phyloP scores from a whole-genome alignment of 2,888 invertebrate genomes.

The Harpalus rufipes region DNA sequence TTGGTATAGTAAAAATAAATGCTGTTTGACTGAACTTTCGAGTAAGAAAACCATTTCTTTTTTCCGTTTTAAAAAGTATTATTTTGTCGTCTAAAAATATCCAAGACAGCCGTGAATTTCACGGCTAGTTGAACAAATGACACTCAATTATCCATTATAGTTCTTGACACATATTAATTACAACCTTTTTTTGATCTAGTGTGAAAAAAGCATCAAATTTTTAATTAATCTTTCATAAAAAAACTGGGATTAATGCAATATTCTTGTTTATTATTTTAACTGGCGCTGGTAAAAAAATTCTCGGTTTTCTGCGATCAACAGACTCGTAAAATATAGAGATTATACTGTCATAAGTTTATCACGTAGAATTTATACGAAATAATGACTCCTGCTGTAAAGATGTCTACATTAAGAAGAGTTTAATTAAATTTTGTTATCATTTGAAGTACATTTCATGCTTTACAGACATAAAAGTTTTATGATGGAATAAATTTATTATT shows the following conservation, averaged over 20 bases:
- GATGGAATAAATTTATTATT: neutral
- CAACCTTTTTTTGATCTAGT: neutral
- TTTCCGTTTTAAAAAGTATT: too few species aligned
- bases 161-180: neutral
- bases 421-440: neutral
- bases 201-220: neutral
- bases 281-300: neutral
- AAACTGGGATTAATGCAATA: neutral
- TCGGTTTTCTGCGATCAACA: neutral
- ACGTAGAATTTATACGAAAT: neutral
- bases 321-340: neutral
- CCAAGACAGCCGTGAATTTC: neutral
- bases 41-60: too few species aligned
- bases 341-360: neutral
- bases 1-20: too few species aligned
- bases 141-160: neutral
- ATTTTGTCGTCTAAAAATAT: too few species aligned
- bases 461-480: neutral
- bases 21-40: too few species aligned
- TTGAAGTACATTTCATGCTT: neutral
- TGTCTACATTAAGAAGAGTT: neutral
- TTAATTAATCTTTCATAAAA: neutral
- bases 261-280: neutral
- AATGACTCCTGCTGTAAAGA: neutral
- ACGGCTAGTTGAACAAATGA: neutral